A percentile compares a stretch with the other conserved stretches of the same genome.
Evolutionary conservation across 2,113 vertebrate species (phyloP).

Genomic region (Lepus timidus): DNA sequence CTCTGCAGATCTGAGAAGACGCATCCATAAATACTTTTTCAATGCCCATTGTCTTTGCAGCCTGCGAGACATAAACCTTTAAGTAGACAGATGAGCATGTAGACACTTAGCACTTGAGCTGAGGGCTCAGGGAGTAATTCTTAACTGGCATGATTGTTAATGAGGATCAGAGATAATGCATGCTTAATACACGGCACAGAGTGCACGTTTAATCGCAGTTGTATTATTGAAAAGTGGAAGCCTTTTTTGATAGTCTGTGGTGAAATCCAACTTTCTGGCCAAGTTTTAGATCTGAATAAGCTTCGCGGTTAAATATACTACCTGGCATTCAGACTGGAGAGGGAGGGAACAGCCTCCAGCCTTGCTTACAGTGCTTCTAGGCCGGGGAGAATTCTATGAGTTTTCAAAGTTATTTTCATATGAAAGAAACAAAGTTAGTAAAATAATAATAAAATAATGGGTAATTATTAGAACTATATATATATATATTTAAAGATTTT

Average conservation of each 20-base stretch:
- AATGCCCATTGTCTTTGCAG: not conserved
- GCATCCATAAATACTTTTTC: not conserved
- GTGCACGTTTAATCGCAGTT: not conserved
- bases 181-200: not conserved
- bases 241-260: not conserved
- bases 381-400: not conserved
- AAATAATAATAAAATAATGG: not conserved
- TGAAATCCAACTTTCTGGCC: conserved; percentile 4
- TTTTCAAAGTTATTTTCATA: not conserved
- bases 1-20: not conserved
- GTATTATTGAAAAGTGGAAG: not conserved
- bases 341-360: not conserved
- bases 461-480: not conserved
- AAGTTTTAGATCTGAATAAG: not conserved
- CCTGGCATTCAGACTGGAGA: not conserved
- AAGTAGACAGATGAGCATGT: not conserved
- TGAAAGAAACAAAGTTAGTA: not conserved
- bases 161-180: not conserved
- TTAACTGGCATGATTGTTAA: not conserved
- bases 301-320: not conserved
- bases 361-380: not conserved
- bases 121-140: not conserved
- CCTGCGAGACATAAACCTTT: not conserved
- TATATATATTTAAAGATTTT: too few species aligned
- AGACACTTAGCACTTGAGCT: not conserved